These are phyloP conservation scores for Irena cyanogastra DNA, from an alignment of 2,113 vertebrate genomes.

Conservation along the genomic window DNA sequence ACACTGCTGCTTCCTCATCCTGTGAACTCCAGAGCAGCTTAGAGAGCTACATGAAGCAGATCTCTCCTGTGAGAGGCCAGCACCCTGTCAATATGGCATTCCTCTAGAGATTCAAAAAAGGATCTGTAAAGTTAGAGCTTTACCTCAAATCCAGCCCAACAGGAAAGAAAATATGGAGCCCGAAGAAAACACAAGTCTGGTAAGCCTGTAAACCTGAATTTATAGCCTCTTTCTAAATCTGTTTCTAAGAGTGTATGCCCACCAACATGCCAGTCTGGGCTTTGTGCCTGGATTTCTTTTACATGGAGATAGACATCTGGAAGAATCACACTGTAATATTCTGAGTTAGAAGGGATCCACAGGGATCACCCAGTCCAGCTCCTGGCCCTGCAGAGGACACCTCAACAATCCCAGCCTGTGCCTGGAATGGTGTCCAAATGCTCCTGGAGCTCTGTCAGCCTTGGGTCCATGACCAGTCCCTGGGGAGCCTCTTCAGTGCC, in stretches of 20 bases:
- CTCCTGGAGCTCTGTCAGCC: not conserved
- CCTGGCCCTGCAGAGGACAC: not conserved
- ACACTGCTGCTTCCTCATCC: not conserved
- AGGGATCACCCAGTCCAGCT: not conserved
- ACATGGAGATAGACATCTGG: not conserved
- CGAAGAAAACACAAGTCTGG: not conserved
- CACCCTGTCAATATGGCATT: not conserved
- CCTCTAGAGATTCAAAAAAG: not conserved
- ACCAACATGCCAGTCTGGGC: not conserved
- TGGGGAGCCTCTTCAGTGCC: not conserved
- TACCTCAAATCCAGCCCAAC: not conserved
- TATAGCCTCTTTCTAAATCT: not conserved
- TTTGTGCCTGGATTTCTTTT: not conserved
- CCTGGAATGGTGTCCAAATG: fast-evolving
- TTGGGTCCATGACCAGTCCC: fast-evolving
- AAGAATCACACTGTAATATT: not conserved
- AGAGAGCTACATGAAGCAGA: not conserved
- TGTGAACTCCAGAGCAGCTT: not conserved
- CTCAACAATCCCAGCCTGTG: not conserved
- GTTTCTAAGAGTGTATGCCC: not conserved
- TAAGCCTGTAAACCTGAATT: not conserved
- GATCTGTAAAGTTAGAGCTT: not conserved
- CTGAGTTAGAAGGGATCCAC: not conserved
- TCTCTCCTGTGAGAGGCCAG: not conserved
- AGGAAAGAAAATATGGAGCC: not conserved